Conservation (phyloP, 2,888 invertebrate genomes). For the Rhagophthalmus giganteus region DNA sequence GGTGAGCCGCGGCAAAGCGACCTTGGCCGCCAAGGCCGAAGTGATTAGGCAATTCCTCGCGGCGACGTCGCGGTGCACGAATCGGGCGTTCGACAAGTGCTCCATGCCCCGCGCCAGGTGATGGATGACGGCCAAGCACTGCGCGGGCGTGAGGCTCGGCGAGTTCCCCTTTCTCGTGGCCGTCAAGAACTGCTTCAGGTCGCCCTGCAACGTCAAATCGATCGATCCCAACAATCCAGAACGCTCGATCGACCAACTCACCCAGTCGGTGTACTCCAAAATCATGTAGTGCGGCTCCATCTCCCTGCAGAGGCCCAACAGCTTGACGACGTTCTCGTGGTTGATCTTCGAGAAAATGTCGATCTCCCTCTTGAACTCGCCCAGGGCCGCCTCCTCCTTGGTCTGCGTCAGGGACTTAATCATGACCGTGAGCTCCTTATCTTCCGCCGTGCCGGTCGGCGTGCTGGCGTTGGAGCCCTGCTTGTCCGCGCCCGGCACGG, state of each 20-base stretch:
- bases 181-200: slow-evolving; percentile 84
- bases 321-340: slow-evolving; percentile 77
- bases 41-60: slow-evolving; percentile 90
- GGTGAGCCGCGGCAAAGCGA: slow-evolving; percentile 77
- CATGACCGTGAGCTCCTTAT: slow-evolving; percentile 62
- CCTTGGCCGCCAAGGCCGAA: slow-evolving; percentile 78
- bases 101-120: slow-evolving; percentile 85
- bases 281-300: slow-evolving; percentile 87
- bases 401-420: slow-evolving; percentile 77
- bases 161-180: slow-evolving; percentile 62
- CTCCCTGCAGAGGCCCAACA: slow-evolving; percentile 81
- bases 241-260: too few relatives aligned
- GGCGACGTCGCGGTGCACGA: slow-evolving; percentile 90
- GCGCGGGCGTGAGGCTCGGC: slow-evolving; percentile 69
- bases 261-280: slow-evolving; percentile 92
- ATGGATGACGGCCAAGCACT: slow-evolving; percentile 68
- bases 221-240: too few relatives aligned
- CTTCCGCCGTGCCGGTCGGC: slow-evolving; percentile 40
- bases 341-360: slow-evolving; percentile 83
- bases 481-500: slow-evolving; percentile 39
- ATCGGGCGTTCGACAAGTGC: slow-evolving; percentile 71
- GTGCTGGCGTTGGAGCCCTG: slow-evolving; percentile 43
- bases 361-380: slow-evolving; percentile 86
- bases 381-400: slow-evolving; percentile 75
- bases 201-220: slow-evolving; percentile 76